Percentiles rank a stretch among this genome's conserved stretches.
These are phyloP conservation scores for Actenoides hombroni DNA, from an alignment of 2,113 vertebrate genomes.

Conservation along the genomic window DNA sequence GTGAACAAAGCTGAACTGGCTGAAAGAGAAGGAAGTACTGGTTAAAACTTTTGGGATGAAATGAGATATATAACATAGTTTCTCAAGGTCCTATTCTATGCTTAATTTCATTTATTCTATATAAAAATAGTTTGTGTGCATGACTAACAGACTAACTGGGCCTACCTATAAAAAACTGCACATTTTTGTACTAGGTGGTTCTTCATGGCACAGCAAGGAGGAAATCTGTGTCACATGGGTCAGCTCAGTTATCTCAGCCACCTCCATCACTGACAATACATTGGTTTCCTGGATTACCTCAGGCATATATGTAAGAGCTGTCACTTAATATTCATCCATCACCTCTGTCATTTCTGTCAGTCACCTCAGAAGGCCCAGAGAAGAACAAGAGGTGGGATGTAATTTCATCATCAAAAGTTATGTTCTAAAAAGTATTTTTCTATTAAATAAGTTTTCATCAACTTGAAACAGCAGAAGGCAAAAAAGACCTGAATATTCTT, in stretches of 20 bases:
- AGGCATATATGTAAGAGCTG: neutral
- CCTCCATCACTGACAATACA: neutral
- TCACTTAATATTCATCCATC: neutral
- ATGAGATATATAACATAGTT: neutral
- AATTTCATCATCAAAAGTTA: neutral
- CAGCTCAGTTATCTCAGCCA: neutral
- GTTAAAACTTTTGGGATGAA: neutral
- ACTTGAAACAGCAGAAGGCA: conserved; percentile 41
- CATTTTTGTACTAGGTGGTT: neutral
- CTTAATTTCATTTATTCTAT: neutral
- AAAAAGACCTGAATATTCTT: conserved; percentile 25
- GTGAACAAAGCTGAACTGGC: neutral
- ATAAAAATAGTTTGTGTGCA: neutral
- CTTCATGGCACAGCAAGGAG: neutral
- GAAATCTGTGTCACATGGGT: neutral
- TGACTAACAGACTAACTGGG: neutral
- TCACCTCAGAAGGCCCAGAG: neutral
- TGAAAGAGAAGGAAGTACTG: neutral
- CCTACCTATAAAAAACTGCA: neutral
- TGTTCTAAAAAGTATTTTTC: neutral
- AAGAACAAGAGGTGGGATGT: neutral
- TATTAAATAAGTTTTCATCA: neutral
- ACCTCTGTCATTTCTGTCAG: neutral
- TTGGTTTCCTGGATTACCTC: neutral
- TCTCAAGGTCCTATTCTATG: neutral